phyloP scores from a whole-genome alignment of 1,140 invertebrate species.

The Pseudobourletiella spinata region DNA sequence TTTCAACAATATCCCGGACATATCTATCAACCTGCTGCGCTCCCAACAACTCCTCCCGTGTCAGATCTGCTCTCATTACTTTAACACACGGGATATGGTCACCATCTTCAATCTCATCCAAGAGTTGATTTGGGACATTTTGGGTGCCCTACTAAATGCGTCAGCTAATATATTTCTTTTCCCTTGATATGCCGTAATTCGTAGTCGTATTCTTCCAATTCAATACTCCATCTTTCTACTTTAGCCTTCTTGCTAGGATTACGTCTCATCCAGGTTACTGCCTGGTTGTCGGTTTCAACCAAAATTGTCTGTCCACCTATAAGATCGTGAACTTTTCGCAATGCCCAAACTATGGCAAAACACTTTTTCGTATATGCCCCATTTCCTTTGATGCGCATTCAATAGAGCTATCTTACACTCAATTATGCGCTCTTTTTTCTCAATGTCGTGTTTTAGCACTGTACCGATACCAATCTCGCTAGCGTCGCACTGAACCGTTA shows the following conservation, averaged over 20 bases:
- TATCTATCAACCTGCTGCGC: not conserved
- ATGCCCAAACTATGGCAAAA: conserved; percentile 22
- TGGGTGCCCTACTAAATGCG: not conserved
- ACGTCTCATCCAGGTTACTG: conserved; percentile 14
- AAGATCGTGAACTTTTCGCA: conserved; percentile 20
- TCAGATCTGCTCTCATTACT: not conserved
- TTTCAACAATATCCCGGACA: not conserved
- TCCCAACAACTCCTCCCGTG: not conserved
- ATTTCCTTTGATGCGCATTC: conserved; percentile 8
- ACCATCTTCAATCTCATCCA: not conserved
- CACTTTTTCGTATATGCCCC: conserved; percentile 16
- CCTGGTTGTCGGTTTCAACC: conserved; percentile 22
- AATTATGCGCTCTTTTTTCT: not conserved
- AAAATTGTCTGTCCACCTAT: conserved; percentile 18
- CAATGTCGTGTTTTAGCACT: conserved; percentile 4
- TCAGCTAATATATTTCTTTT: conserved; percentile 1
- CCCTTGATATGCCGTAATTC: not conserved
- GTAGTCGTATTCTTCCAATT: not conserved
- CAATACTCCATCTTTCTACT: conserved; percentile 27
- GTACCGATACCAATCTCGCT: conserved; percentile 12
- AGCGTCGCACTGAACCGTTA: conserved; percentile 15
- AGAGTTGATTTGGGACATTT: not conserved
- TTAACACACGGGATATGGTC: not conserved
- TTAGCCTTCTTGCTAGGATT: conserved; percentile 10
- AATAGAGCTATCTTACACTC: conserved; percentile 13